phyloP scores from a whole-genome alignment of 2,797 vertebrate species.

The Gorsachius magnificus region DNA sequence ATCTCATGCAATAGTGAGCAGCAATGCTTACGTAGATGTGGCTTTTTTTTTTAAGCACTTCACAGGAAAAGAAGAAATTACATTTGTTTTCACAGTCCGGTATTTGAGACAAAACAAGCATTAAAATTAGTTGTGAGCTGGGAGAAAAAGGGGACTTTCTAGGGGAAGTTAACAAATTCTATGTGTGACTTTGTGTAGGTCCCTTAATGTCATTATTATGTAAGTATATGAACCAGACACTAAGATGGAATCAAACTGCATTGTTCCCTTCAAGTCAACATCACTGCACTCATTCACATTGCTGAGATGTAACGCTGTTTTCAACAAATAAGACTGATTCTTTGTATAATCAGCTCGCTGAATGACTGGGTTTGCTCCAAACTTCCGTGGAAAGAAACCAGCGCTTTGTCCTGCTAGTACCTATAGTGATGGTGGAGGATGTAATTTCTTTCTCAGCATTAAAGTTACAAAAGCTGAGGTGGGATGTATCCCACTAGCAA shows the following conservation, averaged over 20 bases:
- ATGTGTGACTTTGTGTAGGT: not conserved
- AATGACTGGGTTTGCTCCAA: not conserved
- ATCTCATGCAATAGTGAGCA: not conserved
- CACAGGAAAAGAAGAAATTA: not conserved
- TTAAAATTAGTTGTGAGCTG: not conserved
- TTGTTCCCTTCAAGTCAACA: not conserved
- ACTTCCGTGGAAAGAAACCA: not conserved
- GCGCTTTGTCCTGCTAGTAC: not conserved
- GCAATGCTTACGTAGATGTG: fast-evolving
- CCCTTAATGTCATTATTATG: not conserved
- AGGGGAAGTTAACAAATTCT: not conserved
- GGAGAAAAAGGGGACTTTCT: not conserved
- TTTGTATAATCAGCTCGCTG: not conserved
- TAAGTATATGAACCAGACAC: not conserved
- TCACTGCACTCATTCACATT: not conserved
- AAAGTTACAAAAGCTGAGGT: not conserved
- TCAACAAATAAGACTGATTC: not conserved
- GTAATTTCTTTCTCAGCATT: not conserved
- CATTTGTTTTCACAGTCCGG: not conserved
- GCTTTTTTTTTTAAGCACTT: not conserved
- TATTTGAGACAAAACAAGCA: not conserved
- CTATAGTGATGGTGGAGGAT: not conserved
- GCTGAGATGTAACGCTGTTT: not conserved
- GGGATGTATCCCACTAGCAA: not conserved
- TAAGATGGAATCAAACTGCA: not conserved